These are phyloP conservation scores for Zele albiditarsus DNA, from an alignment of 2,888 invertebrate species.

Conservation along the genomic window DNA sequence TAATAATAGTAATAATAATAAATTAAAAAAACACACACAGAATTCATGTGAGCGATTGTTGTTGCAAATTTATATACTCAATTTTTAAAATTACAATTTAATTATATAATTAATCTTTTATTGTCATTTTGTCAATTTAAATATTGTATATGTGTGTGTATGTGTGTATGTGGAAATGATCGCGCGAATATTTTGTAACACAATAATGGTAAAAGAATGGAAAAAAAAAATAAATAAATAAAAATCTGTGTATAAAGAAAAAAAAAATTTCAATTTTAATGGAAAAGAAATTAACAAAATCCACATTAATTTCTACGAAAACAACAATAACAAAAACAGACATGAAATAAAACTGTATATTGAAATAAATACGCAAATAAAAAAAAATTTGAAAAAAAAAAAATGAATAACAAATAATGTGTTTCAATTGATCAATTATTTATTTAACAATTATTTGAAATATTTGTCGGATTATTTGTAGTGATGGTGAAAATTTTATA, in stretches of 20 bases:
- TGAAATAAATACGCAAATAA: neutral
- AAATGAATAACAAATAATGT: too few relatives aligned
- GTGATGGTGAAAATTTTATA: too few relatives aligned
- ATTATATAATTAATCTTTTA: neutral
- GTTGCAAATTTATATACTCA: too few relatives aligned
- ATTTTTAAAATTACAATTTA: neutral
- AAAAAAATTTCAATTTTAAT: neutral
- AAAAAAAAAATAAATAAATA: neutral
- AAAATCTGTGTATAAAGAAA: neutral
- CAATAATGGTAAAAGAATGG: neutral
- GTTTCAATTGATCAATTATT: too few relatives aligned
- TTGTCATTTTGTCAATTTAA: neutral
- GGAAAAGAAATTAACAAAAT: neutral
- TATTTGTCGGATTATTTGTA: too few relatives aligned
- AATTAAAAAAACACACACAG: too few relatives aligned
- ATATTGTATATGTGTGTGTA: neutral
- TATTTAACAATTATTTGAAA: too few relatives aligned
- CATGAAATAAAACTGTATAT: neutral
- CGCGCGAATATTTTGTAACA: neutral
- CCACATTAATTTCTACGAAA: neutral
- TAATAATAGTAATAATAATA: too few relatives aligned
- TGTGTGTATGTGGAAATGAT: neutral
- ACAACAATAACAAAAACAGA: neutral
- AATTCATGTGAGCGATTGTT: too few relatives aligned
- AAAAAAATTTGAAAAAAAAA: too few relatives aligned